A percentile compares a stretch with the other conserved stretches of the same genome.
Conservation (phyloP, 2,113 vertebrate species). For the Trematocara variabile region DNA sequence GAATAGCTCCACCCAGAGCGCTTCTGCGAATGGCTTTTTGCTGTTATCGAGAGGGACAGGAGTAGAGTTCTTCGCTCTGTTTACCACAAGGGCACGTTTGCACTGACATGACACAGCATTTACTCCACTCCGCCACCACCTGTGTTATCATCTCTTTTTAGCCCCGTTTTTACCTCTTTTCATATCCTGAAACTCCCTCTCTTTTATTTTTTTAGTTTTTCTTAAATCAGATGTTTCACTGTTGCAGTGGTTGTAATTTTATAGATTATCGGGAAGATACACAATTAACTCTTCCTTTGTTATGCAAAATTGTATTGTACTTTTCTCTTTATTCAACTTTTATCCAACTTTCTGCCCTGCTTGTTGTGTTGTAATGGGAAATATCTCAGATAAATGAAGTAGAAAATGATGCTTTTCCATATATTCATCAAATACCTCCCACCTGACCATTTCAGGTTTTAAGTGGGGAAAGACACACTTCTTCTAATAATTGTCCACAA, state of each 20-base stretch:
- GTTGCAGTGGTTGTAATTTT: background rate
- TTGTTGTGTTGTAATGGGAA: background rate
- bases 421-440: background rate
- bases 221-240: background rate
- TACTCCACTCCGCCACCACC: background rate
- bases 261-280: background rate
- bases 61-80: background rate
- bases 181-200: background rate
- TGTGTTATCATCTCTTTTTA: background rate
- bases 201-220: background rate
- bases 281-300: background rate
- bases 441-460: background rate
- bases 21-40: background rate
- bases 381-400: background rate
- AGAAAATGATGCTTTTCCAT: background rate
- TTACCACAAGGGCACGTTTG: background rate
- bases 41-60: slow-evolving; percentile 13
- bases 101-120: slow-evolving; percentile 26
- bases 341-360: background rate
- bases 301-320: background rate
- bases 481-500: background rate
- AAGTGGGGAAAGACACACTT: background rate
- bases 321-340: background rate
- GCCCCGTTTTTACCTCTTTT: background rate
- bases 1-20: slow-evolving; percentile 40